Conservation (phyloP, 2,113 vertebrate species). For the Spea multiplicata region DNA sequence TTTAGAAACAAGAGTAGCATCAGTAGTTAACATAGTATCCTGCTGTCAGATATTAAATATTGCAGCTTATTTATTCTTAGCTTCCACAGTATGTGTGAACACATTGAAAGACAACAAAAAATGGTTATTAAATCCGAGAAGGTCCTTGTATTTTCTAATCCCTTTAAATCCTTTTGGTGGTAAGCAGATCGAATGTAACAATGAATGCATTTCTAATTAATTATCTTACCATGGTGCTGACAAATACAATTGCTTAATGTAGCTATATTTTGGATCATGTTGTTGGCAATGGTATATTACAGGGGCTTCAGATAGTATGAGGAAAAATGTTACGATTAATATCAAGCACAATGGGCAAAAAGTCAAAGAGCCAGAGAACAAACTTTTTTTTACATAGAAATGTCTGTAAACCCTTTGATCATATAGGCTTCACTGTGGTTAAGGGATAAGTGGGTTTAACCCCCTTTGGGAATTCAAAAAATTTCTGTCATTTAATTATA, state of each 20-base stretch:
- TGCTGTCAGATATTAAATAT: not conserved
- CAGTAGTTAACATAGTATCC: not conserved
- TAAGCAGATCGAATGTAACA: not conserved
- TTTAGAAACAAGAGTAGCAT: not conserved
- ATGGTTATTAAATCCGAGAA: not conserved
- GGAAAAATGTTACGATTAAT: too few species aligned
- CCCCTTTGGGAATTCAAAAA: too few species aligned
- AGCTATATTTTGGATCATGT: not conserved
- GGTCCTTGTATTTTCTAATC: not conserved
- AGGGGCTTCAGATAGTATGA: too few species aligned
- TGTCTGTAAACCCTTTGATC: too few species aligned
- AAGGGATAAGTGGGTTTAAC: too few species aligned
- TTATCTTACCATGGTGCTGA: not conserved
- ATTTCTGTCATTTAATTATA: too few species aligned
- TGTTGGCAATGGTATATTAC: too few species aligned
- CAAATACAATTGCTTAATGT: not conserved
- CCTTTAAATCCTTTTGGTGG: not conserved
- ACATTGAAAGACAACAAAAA: not conserved
- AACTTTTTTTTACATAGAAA: too few species aligned
- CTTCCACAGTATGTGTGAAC: not conserved
- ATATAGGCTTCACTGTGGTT: too few species aligned
- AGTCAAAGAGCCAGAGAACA: too few species aligned
- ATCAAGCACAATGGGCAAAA: too few species aligned
- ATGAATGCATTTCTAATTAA: not conserved
- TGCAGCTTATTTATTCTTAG: not conserved